Percentiles rank a stretch among this genome's conserved stretches.
Evolutionary conservation across 1,140 invertebrate species (phyloP).

Genomic region (Zaprionus davidi): DNA sequence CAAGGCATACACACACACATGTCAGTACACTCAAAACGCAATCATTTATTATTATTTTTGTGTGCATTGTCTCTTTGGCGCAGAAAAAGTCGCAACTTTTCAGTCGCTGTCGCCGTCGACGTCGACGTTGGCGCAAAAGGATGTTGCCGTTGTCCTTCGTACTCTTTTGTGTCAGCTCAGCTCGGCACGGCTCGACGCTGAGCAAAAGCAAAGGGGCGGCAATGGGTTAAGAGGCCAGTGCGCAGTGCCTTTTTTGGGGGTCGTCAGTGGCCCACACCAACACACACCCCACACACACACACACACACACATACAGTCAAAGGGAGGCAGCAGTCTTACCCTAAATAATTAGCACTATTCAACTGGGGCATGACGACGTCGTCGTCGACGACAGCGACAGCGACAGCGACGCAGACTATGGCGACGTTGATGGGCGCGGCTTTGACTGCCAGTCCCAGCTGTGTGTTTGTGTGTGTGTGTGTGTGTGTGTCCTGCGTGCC

Average conservation of each 20-base stretch:
- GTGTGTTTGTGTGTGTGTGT: conserved; percentile 12
- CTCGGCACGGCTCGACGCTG: conserved; percentile 50
- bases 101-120: conserved; percentile 7
- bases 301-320: conserved; percentile 19
- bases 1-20: conserved; percentile 38
- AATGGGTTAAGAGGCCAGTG: conserved; percentile 72
- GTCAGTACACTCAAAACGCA: conserved; percentile 57
- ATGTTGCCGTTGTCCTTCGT: conserved; percentile 69
- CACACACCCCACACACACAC: conserved; percentile 23
- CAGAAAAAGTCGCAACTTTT: conserved; percentile 74
- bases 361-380: conserved; percentile 67
- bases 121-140: conserved; percentile 16
- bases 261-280: conserved; percentile 20
- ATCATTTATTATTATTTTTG: conserved; percentile 83
- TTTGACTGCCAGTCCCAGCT: conserved; percentile 53
- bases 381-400: conserved; percentile 5
- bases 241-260: conserved; percentile 61
- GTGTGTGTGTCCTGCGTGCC: conserved; percentile 28
- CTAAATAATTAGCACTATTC: conserved; percentile 83
- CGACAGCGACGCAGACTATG: conserved; percentile 12
- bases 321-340: conserved; percentile 70
- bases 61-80: conserved; percentile 82
- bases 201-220: conserved; percentile 63
- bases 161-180: conserved; percentile 73
- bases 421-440: conserved; percentile 63